A percentile compares a stretch with the other conserved stretches of the same genome.
Conservation (phyloP, 2,888 invertebrate species). For the Labia minor region DNA sequence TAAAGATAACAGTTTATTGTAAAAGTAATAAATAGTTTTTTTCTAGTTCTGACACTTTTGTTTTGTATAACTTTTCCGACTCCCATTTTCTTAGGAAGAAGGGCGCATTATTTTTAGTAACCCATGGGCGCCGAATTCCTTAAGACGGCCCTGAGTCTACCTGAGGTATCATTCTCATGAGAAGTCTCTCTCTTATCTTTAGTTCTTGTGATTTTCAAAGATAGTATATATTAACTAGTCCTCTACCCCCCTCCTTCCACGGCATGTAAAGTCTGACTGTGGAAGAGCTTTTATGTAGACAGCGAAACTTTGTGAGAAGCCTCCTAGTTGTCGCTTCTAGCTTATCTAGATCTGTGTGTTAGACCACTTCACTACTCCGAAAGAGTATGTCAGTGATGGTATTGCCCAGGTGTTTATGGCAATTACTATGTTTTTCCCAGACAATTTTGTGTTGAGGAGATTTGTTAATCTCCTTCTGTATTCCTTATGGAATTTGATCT, state of each 20-base stretch:
- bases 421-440: constrained; percentile 17
- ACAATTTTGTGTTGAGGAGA: neutral
- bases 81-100: too few species aligned
- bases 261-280: constrained; percentile 22
- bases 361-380: constrained; percentile 24
- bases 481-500: constrained; percentile 15
- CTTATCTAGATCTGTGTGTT: constrained; percentile 23
- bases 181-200: too few species aligned
- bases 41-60: too few species aligned
- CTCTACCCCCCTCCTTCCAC: constrained; percentile 24
- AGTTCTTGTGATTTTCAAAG: too few species aligned
- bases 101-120: too few species aligned
- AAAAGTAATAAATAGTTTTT: too few species aligned
- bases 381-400: constrained; percentile 23
- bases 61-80: too few species aligned
- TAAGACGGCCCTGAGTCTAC: too few species aligned
- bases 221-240: constrained; percentile 18
- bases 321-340: constrained; percentile 20
- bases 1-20: too few species aligned
- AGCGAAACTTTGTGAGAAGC: constrained; percentile 18
- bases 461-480: neutral
- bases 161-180: too few species aligned
- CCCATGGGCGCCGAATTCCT: too few species aligned
- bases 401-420: constrained; percentile 24
- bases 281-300: constrained; percentile 22